phyloP scores from a whole-genome alignment of 2,797 vertebrate species.

The Sebastes taczanowskii region DNA sequence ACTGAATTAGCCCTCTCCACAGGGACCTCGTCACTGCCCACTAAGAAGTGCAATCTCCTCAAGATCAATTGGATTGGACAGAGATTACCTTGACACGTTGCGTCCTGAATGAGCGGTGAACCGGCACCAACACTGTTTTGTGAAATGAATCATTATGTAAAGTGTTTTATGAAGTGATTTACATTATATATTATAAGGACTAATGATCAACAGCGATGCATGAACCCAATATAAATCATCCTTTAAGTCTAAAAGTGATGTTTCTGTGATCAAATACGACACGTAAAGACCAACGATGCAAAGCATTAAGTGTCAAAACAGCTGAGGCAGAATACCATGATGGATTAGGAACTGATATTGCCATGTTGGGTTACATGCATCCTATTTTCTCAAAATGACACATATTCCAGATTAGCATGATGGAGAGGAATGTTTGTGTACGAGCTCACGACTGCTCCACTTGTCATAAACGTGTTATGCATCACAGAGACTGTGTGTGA shows the following conservation, averaged over 20 bases:
- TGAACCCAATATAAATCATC: conserved; percentile 17
- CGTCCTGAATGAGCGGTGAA: conserved; percentile 47
- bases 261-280: conserved; percentile 14
- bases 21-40: conserved; percentile 56
- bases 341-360: conserved; percentile 26
- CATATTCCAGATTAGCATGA: conserved; percentile 45
- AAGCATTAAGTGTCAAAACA: conserved; percentile 29
- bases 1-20: conserved; percentile 59
- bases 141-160: conserved; percentile 9
- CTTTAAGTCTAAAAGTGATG: conserved; percentile 1
- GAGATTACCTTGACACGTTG: conserved; percentile 76
- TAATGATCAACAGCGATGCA: conserved; percentile 12
- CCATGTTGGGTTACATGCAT: conserved; percentile 18
- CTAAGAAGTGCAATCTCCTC: conserved; percentile 78
- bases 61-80: conserved; percentile 80
- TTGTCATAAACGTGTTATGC: conserved; percentile 56
- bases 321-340: conserved; percentile 17
- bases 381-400: conserved; percentile 36
- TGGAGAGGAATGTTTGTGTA: conserved; percentile 51
- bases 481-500: conserved; percentile 56
- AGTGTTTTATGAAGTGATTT: conserved; percentile 21
- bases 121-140: conserved; percentile 1
- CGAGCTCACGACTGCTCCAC: background rate
- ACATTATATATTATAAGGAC: background rate
- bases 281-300: conserved; percentile 16